phyloP scores from a whole-genome alignment of 2,113 vertebrate genomes.

The Colinus virginianus region DNA sequence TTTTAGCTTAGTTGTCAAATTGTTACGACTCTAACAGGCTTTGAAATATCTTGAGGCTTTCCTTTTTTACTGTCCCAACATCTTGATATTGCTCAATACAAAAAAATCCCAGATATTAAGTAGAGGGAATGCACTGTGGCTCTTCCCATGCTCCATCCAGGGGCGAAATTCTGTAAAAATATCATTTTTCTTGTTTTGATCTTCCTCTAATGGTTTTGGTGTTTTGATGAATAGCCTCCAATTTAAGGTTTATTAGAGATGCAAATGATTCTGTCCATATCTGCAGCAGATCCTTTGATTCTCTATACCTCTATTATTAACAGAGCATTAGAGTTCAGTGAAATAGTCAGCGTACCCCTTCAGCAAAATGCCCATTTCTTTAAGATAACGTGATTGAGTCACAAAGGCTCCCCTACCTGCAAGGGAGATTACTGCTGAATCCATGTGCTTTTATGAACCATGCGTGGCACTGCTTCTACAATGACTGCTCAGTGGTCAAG shows the following conservation, averaged over 20 bases:
- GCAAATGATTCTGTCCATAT: neutral
- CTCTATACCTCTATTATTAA: neutral
- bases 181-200: neutral
- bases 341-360: neutral
- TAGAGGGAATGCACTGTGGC: neutral
- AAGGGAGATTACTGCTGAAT: neutral
- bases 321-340: neutral
- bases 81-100: neutral
- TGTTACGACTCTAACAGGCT: neutral
- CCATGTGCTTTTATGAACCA: rapidly evolving
- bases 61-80: neutral
- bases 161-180: neutral
- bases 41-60: neutral
- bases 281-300: neutral
- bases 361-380: neutral
- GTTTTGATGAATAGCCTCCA: neutral
- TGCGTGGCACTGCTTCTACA: rapidly evolving
- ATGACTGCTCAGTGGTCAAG: neutral
- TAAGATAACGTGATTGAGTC: rapidly evolving
- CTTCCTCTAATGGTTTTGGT: neutral
- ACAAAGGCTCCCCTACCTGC: rapidly evolving
- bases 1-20: neutral
- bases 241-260: neutral
- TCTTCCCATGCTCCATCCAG: neutral
- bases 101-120: neutral